Base-by-base conservation (phyloP, 2,888 invertebrate genomes). In the Hydropsyche betteni region DNA sequence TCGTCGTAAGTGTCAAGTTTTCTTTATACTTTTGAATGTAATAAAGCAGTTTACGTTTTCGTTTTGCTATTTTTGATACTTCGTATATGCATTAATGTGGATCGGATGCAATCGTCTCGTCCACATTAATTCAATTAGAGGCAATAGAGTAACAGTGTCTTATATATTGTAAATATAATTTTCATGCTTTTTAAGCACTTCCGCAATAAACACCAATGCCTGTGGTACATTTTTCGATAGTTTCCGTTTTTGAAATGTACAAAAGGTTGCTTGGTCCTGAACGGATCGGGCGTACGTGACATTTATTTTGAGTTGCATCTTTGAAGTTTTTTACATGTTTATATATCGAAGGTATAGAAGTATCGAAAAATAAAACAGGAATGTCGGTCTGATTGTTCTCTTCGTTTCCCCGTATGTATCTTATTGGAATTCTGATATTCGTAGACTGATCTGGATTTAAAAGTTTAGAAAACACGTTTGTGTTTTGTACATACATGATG, bases 401-500 rank as follows among this genome's bases (percentile, higher is more conserved):
- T 44, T 10, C 24, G 24, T 24, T 24, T 24, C 24, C 24, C 24
- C 24, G 24, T 44, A 44, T 8, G 10, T 44, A 8, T 44, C 44
- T 44, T 10, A 44, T 44, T 44, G 44, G 10, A 44, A 44, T 44
- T 44, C 44, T 44, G 44, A 44, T 44, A 44, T 44, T 44, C 12
- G 16, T 61, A 64, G 36, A 64, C 36, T 64, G 36, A 64, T 64
- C 34, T 64, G 64, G 58, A 24, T 44, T 44, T 8, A 44, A 8
- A 44, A 44, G 10, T 6, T 44, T 44, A 44, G 16, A 58, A 24
- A 58, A 58, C 16, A 58, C 58, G 2, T 8, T 16, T 24, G 61
- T 24, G 36, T 64, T 64, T 72, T 72, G 44, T 70, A 53, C 70
- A 70, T 36, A 44, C 71, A 74, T 58, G 72, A 76, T 78, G 78